Evolutionary conservation across 2,888 invertebrate genomes (phyloP), one percentile per base, ranked within the genome.

Genomic region (Autographa pulchrina): DNA sequence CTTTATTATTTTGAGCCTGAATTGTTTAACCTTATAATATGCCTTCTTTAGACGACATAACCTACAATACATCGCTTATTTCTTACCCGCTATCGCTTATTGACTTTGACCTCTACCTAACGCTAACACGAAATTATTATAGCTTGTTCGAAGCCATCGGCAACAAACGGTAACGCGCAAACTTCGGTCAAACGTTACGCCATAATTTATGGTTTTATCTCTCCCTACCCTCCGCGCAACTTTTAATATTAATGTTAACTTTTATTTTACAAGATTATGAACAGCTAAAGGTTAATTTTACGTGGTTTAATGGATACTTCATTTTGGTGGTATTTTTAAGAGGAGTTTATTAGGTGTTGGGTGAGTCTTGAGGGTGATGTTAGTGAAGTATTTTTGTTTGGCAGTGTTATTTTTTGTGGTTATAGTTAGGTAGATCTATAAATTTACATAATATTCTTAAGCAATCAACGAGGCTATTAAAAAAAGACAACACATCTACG

Each of bases 191-290:
- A 89, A 89, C 83, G 86, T 86, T 88, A 85, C 88, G 87, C 86
- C 80, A 71, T 85, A 89, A 90, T 89, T 91, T 90, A 90, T 88
- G 83, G 84, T 82, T 87, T 91, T 91, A 91, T 91, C 88, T 85
- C 82, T 83, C 83, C 84, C 85, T 74, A 74, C 74, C 80, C 78
- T 66, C 72, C 74, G 70, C 60, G 71, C 64, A 82, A 85, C 78
- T 80, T 83, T 80, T 56, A 77, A 76, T 81, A 75, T 82, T 77
- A 84, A 77, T 68, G 77, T 62, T 70, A 72, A 85, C 75, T 83
- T 85, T 72, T 72, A 77, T 72, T 64, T 68, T 71, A 78, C 61
- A 72, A 76, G 76, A 81, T 83, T 81, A 77, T 75, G 71, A 74
- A 70, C 52, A 68, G 68, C 70, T 74, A 74, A 73, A 65, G 71